Percentiles rank a stretch among this genome's conserved stretches.
These are phyloP conservation scores for Arrhopalites spinosus DNA, from an alignment of 2,888 invertebrate genomes.

Conservation along the genomic window DNA sequence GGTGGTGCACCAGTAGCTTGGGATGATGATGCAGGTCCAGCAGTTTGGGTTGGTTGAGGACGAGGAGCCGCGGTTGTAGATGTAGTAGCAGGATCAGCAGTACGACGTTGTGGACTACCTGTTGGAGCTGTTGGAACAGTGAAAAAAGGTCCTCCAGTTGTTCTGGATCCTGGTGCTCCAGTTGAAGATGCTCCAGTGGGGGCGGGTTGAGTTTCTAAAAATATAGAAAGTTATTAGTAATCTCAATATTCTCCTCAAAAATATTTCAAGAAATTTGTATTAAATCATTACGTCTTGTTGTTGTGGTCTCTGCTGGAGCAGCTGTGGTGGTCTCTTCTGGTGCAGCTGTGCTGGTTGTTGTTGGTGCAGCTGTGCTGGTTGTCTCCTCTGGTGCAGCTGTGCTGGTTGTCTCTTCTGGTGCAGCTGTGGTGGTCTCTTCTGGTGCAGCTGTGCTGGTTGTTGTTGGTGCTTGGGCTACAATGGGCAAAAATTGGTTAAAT, in stretches of 20 bases:
- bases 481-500: too few species aligned
- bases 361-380: not conserved
- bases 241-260: too few species aligned
- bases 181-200: not conserved
- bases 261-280: too few species aligned
- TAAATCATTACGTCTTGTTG: too few species aligned
- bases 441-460: too few species aligned
- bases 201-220: too few species aligned
- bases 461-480: too few species aligned
- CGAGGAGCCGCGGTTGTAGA: too few species aligned
- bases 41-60: not conserved
- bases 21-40: not conserved
- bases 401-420: not conserved
- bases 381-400: not conserved
- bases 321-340: too few species aligned
- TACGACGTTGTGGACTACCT: not conserved
- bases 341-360: slow-evolving; percentile 17
- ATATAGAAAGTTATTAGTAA: too few species aligned
- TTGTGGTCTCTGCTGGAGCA: too few species aligned
- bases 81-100: not conserved
- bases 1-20: not conserved
- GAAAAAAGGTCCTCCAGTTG: not conserved
- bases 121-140: not conserved
- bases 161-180: not conserved
- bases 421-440: too few species aligned